Evolutionary conservation across 2,888 invertebrate species (phyloP).

Genomic region (Eledona agricola): DNA sequence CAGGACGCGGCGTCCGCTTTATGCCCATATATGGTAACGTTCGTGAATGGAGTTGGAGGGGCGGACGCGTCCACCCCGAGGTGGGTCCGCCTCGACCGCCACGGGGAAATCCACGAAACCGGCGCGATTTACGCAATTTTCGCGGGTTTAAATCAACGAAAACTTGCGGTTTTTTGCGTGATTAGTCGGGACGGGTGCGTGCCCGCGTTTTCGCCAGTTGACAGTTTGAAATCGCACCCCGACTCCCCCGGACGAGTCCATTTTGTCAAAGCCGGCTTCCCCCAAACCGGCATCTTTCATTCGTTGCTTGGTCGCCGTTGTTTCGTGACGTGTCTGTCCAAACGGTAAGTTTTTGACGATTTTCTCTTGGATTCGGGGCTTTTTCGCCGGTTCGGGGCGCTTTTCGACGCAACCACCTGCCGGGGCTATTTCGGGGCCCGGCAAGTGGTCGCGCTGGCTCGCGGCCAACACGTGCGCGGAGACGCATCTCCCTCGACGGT

Average conservation of each 20-base stretch:
- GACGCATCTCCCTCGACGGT: not conserved
- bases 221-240: constrained; percentile 52
- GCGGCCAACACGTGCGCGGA: not conserved
- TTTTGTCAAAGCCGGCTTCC: constrained; percentile 51
- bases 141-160: constrained; percentile 4
- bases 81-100: constrained; percentile 25
- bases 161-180: not conserved
- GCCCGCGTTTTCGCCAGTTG: constrained; percentile 12
- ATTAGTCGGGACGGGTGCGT: not conserved
- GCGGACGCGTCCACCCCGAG: constrained; percentile 60
- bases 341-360: constrained; percentile 55
- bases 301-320: constrained; percentile 58
- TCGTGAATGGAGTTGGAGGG: constrained; percentile 69
- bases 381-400: constrained; percentile 15
- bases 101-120: constrained; percentile 31
- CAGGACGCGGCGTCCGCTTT: constrained; percentile 71
- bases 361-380: constrained; percentile 15
- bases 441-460: constrained; percentile 46
- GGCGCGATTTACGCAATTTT: constrained; percentile 6
- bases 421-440: constrained; percentile 44
- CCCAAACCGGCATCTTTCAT: constrained; percentile 59
- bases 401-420: constrained; percentile 19
- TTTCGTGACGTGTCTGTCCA: constrained; percentile 58
- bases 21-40: constrained; percentile 86
- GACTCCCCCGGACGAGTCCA: constrained; percentile 50